phyloP scores from a whole-genome alignment of 2,113 vertebrate genomes.

The Periophthalmus modestus region DNA sequence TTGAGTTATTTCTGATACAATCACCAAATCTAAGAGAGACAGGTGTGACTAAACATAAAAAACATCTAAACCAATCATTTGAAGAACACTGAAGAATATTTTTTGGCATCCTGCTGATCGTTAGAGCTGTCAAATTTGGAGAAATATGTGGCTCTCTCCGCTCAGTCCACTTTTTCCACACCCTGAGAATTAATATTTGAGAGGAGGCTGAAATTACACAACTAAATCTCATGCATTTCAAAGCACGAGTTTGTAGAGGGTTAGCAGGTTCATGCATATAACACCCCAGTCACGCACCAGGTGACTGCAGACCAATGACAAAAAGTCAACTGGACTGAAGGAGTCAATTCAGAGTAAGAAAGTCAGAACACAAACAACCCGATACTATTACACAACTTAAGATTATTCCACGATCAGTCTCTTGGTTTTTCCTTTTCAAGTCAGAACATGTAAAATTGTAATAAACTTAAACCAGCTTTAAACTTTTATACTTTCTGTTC shows the following conservation, averaged over 20 bases:
- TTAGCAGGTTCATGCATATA: not conserved
- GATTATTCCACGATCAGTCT: too few species aligned
- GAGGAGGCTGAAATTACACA: not conserved
- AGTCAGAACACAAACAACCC: not conserved
- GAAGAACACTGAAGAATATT: not conserved
- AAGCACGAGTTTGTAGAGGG: not conserved
- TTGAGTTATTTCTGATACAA: not conserved
- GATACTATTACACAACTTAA: too few species aligned
- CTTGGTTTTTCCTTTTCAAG: too few species aligned
- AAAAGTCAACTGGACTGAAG: not conserved
- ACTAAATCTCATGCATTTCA: not conserved
- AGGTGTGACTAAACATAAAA: not conserved
- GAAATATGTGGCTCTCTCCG: not conserved
- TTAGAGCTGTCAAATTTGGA: not conserved
- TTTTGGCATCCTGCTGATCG: not conserved
- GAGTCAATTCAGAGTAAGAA: not conserved
- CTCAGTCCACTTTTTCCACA: not conserved
- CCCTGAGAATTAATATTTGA: not conserved
- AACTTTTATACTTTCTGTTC: too few species aligned
- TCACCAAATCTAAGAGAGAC: not conserved
- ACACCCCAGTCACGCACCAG: not conserved
- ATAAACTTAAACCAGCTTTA: too few species aligned
- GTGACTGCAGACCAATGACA: not conserved
- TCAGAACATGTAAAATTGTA: too few species aligned
- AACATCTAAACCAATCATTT: not conserved